A percentile compares a stretch with the other conserved stretches of the same genome.
phyloP scores from a whole-genome alignment of 1,140 invertebrate species.

The Platorchestia sp. region DNA sequence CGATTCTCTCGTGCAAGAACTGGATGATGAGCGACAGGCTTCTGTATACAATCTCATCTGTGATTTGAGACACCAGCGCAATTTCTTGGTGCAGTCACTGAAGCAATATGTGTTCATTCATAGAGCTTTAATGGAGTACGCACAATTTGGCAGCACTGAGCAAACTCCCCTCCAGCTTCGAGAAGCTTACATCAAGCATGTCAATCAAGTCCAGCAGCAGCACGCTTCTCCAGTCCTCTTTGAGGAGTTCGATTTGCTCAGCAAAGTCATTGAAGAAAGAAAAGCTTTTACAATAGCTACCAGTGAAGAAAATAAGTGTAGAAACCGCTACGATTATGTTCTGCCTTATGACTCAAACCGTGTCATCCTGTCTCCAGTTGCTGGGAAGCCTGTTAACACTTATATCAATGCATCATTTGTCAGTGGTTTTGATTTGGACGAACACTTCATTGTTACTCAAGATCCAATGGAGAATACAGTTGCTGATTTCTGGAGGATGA shows the following conservation, averaged over 20 bases:
- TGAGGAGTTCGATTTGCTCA: slow-evolving; percentile 79
- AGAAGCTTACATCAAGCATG: slow-evolving; percentile 76
- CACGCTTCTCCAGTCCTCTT: slow-evolving; percentile 71
- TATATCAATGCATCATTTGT: slow-evolving; percentile 98
- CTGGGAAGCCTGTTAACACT: slow-evolving; percentile 87
- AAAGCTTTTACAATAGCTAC: slow-evolving; percentile 86
- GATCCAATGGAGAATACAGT: slow-evolving; percentile 91
- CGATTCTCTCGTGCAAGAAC: slow-evolving; percentile 88
- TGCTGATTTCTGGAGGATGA: slow-evolving; percentile 96
- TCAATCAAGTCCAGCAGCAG: slow-evolving; percentile 63
- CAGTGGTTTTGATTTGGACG: slow-evolving; percentile 91
- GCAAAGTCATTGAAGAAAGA: slow-evolving; percentile 83
- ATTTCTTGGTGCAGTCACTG: slow-evolving; percentile 93
- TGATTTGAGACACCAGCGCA: slow-evolving; percentile 88
- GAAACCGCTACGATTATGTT: slow-evolving; percentile 88
- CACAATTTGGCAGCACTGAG: slow-evolving; percentile 95
- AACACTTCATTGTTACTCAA: slow-evolving; percentile 95
- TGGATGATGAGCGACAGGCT: slow-evolving; percentile 83
- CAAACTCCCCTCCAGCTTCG: slow-evolving; percentile 81
- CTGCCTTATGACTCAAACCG: slow-evolving; percentile 93
- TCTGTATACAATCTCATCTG: slow-evolving; percentile 92
- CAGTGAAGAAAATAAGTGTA: slow-evolving; percentile 86
- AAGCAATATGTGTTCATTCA: slow-evolving; percentile 99
- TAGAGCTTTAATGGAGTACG: slow-evolving; percentile 91
- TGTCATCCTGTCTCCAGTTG: slow-evolving; percentile 86